phyloP scores from a whole-genome alignment of 2,888 invertebrate species.

The Eupithecia vulgata region DNA sequence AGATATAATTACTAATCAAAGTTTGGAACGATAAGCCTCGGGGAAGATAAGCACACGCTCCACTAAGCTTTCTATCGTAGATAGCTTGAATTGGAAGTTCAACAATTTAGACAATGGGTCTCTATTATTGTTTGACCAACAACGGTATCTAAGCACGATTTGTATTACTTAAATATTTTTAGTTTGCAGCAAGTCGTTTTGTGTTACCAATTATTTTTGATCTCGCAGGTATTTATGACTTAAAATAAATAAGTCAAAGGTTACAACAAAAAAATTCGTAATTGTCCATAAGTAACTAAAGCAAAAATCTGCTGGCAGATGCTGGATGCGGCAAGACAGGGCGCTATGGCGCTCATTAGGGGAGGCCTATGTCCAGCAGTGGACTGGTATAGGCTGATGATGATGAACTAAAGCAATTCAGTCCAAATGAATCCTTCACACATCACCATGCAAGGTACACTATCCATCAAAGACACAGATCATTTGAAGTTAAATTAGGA shows the following conservation, averaged over 20 bases:
- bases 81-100: background rate
- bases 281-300: background rate
- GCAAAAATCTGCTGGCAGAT: no score
- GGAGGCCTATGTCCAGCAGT: no score
- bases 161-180: background rate
- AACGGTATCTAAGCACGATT: background rate
- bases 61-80: background rate
- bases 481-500: conserved; percentile 24
- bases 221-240: background rate
- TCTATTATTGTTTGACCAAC: background rate
- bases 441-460: conserved; percentile 32
- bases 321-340: no score
- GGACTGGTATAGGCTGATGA: no score
- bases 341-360: no score
- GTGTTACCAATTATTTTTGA: background rate
- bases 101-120: background rate
- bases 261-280: background rate
- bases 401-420: background rate
- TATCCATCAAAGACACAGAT: conserved; percentile 23
- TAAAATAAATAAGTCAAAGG: background rate
- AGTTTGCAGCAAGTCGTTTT: background rate
- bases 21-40: background rate
- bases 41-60: background rate
- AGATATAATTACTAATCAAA: background rate
- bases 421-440: conserved; percentile 25